Base-by-base conservation (phyloP, 2,888 invertebrate species). In the Embidobia sp. region DNA sequence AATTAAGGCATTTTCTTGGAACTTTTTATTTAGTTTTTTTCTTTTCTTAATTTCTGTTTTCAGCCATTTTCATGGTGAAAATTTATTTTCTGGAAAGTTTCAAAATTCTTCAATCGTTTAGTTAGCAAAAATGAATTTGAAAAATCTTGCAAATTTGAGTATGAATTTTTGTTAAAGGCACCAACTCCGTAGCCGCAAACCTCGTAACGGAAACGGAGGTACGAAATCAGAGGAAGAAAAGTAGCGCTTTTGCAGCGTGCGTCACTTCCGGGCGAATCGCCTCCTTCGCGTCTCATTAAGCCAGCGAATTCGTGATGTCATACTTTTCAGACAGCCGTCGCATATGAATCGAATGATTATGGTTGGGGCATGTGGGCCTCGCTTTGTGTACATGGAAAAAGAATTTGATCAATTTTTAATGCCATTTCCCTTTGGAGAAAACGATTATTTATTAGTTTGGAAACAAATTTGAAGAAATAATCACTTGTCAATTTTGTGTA, bases 121-220 rank as follows among this genome's bases (percentile, higher is more conserved):
- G 10, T 48, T 64, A 22, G 6, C 44, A 31, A 48, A 40, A 69
- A 57, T 49, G 44, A 48, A 46, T 61, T 44, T 61, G 59, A 44
- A 51, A 70, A 51, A 51, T 69, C 16, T 83, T 81, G 79, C 82
- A 89, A 88, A 88, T 89, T 55, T 89, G 88, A 81, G 89, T 89
- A 85, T 88, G 88, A 61, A 85, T 86, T 44, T 70, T 86, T 80
- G 83, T 83, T 53, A 88, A 88, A 80, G 88, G 88, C 79, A 82
- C 87, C 77, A 88, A 84, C 80, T 87, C 87, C 79, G 86, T 83
- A 80, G 77, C 85, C 70, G 79, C 82, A 64, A 86, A 84, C 82
- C 80, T 83, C 76, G 82, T n/a, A n/a, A 84, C 78, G 88, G 88
- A 83, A 89, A 83, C 84, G 89, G 88, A 83, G 82, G 84, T 76